Conservation (phyloP, 2,888 invertebrate genomes). For the Coronaproctus castanopsis region DNA sequence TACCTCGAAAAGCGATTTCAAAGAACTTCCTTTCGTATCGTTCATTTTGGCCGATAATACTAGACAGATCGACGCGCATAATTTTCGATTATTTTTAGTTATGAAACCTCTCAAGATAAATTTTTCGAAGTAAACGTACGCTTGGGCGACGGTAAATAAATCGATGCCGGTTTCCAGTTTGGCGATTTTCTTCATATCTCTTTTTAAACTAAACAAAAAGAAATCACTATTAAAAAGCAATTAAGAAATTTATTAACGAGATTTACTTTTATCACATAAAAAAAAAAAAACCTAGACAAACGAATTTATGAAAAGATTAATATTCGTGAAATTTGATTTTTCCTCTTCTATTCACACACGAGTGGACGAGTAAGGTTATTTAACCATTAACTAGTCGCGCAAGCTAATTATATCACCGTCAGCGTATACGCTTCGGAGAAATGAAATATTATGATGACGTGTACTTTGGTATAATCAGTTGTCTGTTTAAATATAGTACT, state of each 20-base stretch:
- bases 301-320: not conserved
- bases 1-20: constrained; percentile 77
- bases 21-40: constrained; percentile 76
- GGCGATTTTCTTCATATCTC: constrained; percentile 84
- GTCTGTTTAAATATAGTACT: no score
- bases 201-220: constrained; percentile 50
- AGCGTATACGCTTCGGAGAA: no score
- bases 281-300: not conserved
- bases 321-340: not conserved
- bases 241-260: constrained; percentile 57
- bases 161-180: constrained; percentile 74
- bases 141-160: constrained; percentile 79
- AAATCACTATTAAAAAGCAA: constrained; percentile 1
- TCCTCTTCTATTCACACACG: no score
- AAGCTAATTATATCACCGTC: no score
- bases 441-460: no score
- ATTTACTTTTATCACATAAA: constrained; percentile 66
- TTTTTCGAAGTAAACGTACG: constrained; percentile 97
- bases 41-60: constrained; percentile 89
- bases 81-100: constrained; percentile 84
- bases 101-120: constrained; percentile 76
- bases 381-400: no score
- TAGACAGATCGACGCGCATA: constrained; percentile 87
- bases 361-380: no score
- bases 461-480: no score